These are phyloP conservation scores for Lagria hirta DNA, from an alignment of 2,888 invertebrate species.

Conservation along the genomic window DNA sequence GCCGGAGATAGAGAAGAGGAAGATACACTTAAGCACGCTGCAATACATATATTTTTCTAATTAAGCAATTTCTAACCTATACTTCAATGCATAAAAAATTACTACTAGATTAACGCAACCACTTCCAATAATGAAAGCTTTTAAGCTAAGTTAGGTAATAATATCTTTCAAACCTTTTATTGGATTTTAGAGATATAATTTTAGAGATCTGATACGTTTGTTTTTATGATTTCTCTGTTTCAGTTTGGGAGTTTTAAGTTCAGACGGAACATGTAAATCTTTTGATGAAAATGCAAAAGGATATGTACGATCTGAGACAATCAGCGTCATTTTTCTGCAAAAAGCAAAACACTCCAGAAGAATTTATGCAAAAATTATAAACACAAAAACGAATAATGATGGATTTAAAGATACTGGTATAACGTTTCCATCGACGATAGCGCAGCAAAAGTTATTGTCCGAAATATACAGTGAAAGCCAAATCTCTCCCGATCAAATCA, in stretches of 20 bases:
- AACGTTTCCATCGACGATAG: constrained; percentile 52
- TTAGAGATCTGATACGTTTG: not conserved
- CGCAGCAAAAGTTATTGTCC: constrained; percentile 62
- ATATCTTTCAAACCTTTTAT: not conserved
- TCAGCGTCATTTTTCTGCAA: constrained; percentile 70
- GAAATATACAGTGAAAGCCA: constrained; percentile 71
- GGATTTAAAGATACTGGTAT: constrained; percentile 52
- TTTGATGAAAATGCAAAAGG: constrained; percentile 83
- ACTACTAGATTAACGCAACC: too few species aligned
- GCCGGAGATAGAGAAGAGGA: too few species aligned
- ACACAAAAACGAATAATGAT: constrained; percentile 49
- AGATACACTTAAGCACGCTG: too few species aligned
- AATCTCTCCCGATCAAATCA: constrained; percentile 68
- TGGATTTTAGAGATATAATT: not conserved
- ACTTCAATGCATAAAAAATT: too few species aligned
- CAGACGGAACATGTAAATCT: constrained; percentile 83
- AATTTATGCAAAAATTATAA: constrained; percentile 50
- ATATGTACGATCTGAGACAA: constrained; percentile 76
- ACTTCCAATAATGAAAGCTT: not conserved
- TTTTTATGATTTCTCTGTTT: constrained; percentile 4
- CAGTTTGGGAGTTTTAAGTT: constrained; percentile 71
- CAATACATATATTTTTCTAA: not conserved
- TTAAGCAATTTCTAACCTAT: not conserved
- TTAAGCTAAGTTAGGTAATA: not conserved
- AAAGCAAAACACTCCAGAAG: constrained; percentile 57